A percentile compares a stretch with the other conserved stretches of the same genome.
These are phyloP conservation scores for Drosophila saltans DNA, from an alignment of 1,140 invertebrate genomes.

Conservation along the genomic window DNA sequence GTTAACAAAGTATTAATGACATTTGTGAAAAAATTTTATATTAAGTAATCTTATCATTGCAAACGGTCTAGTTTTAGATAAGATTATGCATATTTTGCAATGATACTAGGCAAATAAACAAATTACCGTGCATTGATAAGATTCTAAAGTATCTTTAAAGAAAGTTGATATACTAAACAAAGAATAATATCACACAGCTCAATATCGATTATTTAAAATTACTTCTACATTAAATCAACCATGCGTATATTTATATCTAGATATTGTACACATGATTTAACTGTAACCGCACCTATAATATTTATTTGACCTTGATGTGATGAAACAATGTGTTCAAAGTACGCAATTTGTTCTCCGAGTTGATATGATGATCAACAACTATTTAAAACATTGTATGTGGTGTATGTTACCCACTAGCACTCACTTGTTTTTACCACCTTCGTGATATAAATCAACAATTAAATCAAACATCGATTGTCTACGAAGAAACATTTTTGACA, in stretches of 20 bases:
- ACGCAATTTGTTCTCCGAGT: not conserved
- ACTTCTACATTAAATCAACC: not conserved
- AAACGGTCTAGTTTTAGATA: not conserved
- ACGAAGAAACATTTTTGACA: constrained; percentile 45
- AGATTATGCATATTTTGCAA: not conserved
- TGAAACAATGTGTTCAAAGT: constrained; percentile 12
- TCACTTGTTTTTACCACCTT: constrained; percentile 58
- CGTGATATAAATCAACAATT: constrained; percentile 61
- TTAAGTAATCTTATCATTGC: not conserved
- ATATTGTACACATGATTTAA: not conserved
- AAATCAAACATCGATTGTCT: constrained; percentile 61
- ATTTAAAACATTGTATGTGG: not conserved
- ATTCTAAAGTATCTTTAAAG: not conserved
- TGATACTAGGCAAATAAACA: not conserved
- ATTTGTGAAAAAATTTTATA: not conserved
- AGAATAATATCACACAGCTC: not conserved
- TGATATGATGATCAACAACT: not conserved
- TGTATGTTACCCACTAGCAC: constrained; percentile 20
- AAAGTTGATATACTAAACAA: not conserved
- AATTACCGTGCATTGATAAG: constrained; percentile 3
- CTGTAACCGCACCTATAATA: constrained; percentile 6
- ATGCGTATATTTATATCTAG: not conserved
- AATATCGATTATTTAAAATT: not conserved
- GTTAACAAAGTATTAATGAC: too few relatives aligned
- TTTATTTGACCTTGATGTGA: not conserved